Evolutionary conservation across 2,888 invertebrate species (phyloP).

Genomic region (Orthosia cruda): DNA sequence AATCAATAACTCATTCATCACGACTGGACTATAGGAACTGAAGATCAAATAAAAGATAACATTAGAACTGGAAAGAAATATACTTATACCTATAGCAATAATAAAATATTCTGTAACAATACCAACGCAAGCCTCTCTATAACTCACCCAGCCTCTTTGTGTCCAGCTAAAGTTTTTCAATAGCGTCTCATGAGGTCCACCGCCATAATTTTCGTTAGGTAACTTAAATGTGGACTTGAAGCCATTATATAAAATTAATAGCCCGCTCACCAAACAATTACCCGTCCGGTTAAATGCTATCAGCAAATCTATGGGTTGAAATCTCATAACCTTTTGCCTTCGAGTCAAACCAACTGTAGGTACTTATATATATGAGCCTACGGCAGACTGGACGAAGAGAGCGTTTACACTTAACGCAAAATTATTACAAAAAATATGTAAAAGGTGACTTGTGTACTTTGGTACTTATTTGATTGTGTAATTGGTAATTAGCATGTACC

Average conservation of each 20-base stretch:
- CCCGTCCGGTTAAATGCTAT: conserved; percentile 89
- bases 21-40: conserved; percentile 12
- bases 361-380: conserved; percentile 44
- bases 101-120: conserved; percentile 67
- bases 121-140: conserved; percentile 72
- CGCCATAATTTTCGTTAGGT: conserved; percentile 86
- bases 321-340: conserved; percentile 90
- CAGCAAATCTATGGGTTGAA: conserved; percentile 89
- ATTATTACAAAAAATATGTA: conserved; percentile 22
- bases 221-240: conserved; percentile 84
- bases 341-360: conserved; percentile 79
- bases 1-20: conserved; percentile 3
- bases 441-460: background rate
- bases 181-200: conserved; percentile 78
- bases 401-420: conserved; percentile 73
- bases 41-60: conserved; percentile 50
- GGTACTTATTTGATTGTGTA: conserved; percentile 2
- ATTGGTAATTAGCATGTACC: conserved; percentile 5
- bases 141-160: conserved; percentile 78
- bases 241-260: conserved; percentile 89
- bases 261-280: conserved; percentile 89
- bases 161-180: conserved; percentile 81
- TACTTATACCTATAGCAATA: conserved; percentile 25
- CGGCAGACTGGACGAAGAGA: conserved; percentile 67
- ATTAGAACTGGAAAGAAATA: conserved; percentile 56